phyloP scores from a whole-genome alignment of 2,113 vertebrate species.

The Corydoras maculifer region DNA sequence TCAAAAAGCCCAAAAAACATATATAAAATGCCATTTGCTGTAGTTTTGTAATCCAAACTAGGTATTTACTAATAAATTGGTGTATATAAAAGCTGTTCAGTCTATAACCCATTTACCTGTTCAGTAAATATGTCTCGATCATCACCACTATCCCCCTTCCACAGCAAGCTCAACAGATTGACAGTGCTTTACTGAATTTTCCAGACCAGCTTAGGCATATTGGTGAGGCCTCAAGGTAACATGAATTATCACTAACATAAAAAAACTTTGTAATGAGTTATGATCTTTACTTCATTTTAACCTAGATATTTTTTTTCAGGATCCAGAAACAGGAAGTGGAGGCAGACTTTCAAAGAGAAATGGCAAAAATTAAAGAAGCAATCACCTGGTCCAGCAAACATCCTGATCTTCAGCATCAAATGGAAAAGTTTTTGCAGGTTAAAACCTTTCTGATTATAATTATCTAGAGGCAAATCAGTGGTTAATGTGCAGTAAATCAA shows the following conservation, averaged over 20 bases:
- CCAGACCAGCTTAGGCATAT: conserved; percentile 59
- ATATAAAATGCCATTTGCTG: no score
- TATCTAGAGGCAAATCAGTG: not conserved
- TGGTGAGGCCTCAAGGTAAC: conserved; percentile 58
- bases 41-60: no score
- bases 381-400: conserved; percentile 51
- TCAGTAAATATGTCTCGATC: not conserved
- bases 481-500: not conserved
- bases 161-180: conserved; percentile 67
- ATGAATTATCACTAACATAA: not conserved
- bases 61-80: no score
- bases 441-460: not conserved
- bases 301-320: conserved; percentile 34
- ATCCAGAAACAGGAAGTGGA: conserved; percentile 65
- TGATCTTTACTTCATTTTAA: no score
- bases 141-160: not conserved
- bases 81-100: no score
- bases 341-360: conserved; percentile 57
- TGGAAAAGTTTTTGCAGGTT: conserved; percentile 62
- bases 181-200: conserved; percentile 57
- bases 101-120: no score
- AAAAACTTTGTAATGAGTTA: no score
- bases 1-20: no score
- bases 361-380: conserved; percentile 57
- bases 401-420: conserved; percentile 50